These are phyloP conservation scores for Cabera pusaria DNA, from an alignment of 2,888 invertebrate species.

Conservation along the genomic window DNA sequence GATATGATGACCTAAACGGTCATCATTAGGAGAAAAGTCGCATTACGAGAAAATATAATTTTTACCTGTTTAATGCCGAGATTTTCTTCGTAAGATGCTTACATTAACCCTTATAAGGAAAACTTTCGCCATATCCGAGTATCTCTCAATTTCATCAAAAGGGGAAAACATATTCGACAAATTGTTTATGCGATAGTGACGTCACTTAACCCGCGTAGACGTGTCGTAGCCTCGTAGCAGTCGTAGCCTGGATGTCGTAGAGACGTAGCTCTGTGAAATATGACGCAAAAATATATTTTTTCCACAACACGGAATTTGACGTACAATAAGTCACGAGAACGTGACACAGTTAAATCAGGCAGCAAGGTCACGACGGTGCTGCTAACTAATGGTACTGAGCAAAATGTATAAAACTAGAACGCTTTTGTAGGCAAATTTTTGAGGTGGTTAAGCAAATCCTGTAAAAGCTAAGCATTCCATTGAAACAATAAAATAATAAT, in stretches of 20 bases:
- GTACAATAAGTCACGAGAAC: conserved; percentile 20
- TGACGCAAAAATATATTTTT: conserved; percentile 28
- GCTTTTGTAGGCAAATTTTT: too few relatives aligned
- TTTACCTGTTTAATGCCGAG: too few relatives aligned
- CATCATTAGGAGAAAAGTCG: too few relatives aligned
- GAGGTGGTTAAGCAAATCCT: too few relatives aligned
- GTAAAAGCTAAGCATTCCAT: too few relatives aligned
- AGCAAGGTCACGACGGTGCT: too few relatives aligned
- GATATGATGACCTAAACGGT: too few relatives aligned
- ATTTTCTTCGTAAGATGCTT: conserved; percentile 5
- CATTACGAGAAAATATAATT: too few relatives aligned
- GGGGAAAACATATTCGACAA: conserved; percentile 2
- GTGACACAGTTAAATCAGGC: conserved; percentile 4
- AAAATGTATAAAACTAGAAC: too few relatives aligned
- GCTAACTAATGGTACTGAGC: too few relatives aligned
- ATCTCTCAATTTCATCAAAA: conserved; percentile 12
- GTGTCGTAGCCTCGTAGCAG: conserved; percentile 1
- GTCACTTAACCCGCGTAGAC: conserved; percentile 2
- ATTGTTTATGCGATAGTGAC: conserved; percentile 12
- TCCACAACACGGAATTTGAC: conserved; percentile 19
- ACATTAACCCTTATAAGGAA: conserved; percentile 11
- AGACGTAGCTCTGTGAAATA: conserved; percentile 13
- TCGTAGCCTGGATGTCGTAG: background rate
- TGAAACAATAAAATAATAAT: too few relatives aligned
- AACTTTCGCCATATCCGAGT: conserved; percentile 8